Base-by-base conservation (phyloP, 2,888 invertebrate genomes). In the Pelosia muscerda region DNA sequence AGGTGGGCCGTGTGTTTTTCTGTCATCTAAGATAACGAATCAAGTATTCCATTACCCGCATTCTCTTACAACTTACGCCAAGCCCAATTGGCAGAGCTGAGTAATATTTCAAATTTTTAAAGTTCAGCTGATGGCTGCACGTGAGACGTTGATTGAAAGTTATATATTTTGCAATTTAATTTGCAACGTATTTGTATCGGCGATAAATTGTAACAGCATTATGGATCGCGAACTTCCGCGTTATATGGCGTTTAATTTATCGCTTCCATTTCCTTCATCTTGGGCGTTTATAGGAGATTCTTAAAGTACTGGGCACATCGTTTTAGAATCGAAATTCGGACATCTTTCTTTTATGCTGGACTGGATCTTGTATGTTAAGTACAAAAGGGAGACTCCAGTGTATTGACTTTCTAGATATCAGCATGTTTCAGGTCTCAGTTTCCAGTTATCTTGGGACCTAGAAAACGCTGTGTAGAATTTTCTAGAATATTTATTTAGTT, bases 81-180 rank as follows among this genome's bases (percentile, higher is more conserved):
- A 49, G n/a, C 23, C 65, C 66, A 80, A 76, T 79, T 75, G 77
- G 72, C 81, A 76, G 77, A 85, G 82, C 85, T 77, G 75, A 75
- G 87, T 85, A 87, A 90, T 91, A 91, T 90, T 90, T 91, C 90
- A 90, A 90, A 86, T 86, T 90, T 91, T 90, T 84, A 89, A 91
- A 88, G 84, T 90, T 85, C 81, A 83, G 82, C 76, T 74, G 83
- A 84, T 82, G 78, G 76, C 60, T 73, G 78, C 76, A 84, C 84
- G 82, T 79, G 86, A 87, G 86, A 89, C 83, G 87, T 84, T 88
- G 89, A 90, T 90, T 89, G 90, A 90, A 90, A 86, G 83, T 88
- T 85, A 85, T 88, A 86, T 86, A 86, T 88, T 87, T 85, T 79
- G 82, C 78, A 86, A 88, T 88, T 87, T 85, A 83, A 88, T 88